Percentiles rank a stretch among this genome's conserved stretches.
phyloP scores from a whole-genome alignment of 2,797 vertebrate genomes.

The Pyrrhura leucotis region DNA sequence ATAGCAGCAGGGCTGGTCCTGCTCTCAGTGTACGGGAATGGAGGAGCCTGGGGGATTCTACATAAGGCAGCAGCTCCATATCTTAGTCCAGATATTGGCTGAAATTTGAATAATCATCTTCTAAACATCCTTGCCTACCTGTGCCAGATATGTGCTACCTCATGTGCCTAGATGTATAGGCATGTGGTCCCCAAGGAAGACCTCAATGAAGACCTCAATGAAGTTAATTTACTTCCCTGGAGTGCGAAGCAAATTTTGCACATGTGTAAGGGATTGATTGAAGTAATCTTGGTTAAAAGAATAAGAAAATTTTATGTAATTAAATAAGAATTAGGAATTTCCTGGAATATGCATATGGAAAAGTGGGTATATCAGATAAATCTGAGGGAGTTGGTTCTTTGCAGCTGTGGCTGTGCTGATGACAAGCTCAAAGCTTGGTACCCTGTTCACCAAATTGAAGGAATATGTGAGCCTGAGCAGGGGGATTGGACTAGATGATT shows the following conservation, averaged over 20 bases:
- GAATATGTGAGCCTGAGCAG: neutral
- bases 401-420: neutral
- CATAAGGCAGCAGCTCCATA: neutral
- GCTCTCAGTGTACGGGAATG: neutral
- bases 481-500: neutral
- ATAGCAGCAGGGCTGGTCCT: neutral
- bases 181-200: neutral
- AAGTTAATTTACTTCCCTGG: neutral
- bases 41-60: neutral
- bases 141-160: rapidly evolving
- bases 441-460: neutral
- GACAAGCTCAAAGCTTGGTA: neutral
- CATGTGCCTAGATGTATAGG: too few relatives aligned
- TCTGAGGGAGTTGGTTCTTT: neutral
- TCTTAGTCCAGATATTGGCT: neutral
- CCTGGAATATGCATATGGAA: neutral
- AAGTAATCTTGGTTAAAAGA: neutral
- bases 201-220: neutral
- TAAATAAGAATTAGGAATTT: neutral
- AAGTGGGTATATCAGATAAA: neutral
- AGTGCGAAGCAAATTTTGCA: neutral
- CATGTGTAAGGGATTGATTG: neutral
- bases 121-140: neutral
- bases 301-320: neutral
- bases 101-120: neutral